Evolutionary conservation across 64 coral and sea anemone species (phyloP), one percentile per base, ranked within the genome.

Genomic region (Dendrophyllia cribrosa): DNA sequence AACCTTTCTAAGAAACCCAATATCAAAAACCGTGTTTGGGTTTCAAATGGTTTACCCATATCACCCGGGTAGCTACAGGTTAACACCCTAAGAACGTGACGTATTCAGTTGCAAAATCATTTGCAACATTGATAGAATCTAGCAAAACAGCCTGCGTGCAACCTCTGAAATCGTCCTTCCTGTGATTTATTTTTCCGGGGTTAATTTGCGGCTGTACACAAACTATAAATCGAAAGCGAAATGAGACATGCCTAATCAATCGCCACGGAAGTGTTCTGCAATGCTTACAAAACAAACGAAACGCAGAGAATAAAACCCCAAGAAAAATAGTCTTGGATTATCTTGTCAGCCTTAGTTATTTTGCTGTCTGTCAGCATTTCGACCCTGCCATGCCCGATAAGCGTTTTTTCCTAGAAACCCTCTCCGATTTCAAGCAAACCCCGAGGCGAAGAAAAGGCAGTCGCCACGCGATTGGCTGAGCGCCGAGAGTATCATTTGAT

Each of bases 351-450:
- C 12, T 20, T 3, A 16, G 59, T 48, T 64, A 63, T 64, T 63
- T 66, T n/a, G 34, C n/a, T 62, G 61, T 84, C 80, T 65, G 20
- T 84, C 80, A 50, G 19, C 80, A 68, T 44, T 68, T 84, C 61
- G 46, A 84, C 80, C 59, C 80, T 84, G 80, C 61, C 6, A 46
- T 20, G 15, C 9, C 60, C 26, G 58, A 65, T 64, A 64, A 82
- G 59, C 25, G 13, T 20, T 68, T 50, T 19, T 19, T 10, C 4
- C 45, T 46, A 45, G 1, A 68, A 67, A 22, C 19, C 13, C 45
- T 84, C 46, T 84, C 80, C 3, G 20, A 84, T 84, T 84, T 84
- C 80, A 68, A 50, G 61, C 19, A 68, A 67, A 50, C 19, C 80
- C 46, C 20, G 60, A 68, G 80, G 80, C 80, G 43, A 82, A 47